A percentile compares a stretch with the other conserved stretches of the same genome.
These are phyloP conservation scores for Microctonus brassicae DNA, from an alignment of 2,888 invertebrate genomes.

Conservation along the genomic window DNA sequence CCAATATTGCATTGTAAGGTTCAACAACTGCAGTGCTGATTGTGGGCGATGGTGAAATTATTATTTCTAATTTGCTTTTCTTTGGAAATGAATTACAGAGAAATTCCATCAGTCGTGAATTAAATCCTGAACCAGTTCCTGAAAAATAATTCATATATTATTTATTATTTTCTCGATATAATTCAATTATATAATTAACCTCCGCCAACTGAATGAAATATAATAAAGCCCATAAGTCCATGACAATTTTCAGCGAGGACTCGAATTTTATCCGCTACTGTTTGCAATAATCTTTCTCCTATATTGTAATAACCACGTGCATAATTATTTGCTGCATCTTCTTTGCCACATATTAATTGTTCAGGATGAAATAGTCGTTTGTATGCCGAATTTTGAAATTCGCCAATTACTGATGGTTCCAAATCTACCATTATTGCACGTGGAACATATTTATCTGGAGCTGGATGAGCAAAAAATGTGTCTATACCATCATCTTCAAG, in stretches of 20 bases:
- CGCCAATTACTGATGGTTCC: constrained; percentile 72
- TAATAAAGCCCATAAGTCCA: constrained; percentile 50
- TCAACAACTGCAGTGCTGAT: constrained; percentile 68
- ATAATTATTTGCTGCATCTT: constrained; percentile 73
- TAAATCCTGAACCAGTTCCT: constrained; percentile 66
- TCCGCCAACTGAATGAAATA: constrained; percentile 47
- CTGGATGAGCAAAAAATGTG: constrained; percentile 69
- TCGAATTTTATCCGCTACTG: constrained; percentile 70
- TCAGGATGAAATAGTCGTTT: constrained; percentile 73
- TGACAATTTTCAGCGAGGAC: constrained; percentile 62
- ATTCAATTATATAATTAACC: constrained; percentile 18
- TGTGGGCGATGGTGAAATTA: constrained; percentile 65
- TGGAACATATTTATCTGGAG: constrained; percentile 74
- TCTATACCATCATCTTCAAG: constrained; percentile 70
- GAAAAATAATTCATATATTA: constrained; percentile 46
- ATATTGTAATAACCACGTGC: constrained; percentile 73
- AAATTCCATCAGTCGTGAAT: constrained; percentile 63
- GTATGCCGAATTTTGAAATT: constrained; percentile 59
- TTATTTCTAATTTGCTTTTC: constrained; percentile 72
- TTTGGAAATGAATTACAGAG: constrained; percentile 70
- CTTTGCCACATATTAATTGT: constrained; percentile 72
- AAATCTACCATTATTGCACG: constrained; percentile 74
- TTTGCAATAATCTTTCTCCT: constrained; percentile 70
- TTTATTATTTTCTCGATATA: neutral
- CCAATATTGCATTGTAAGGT: constrained; percentile 66